phyloP scores from a whole-genome alignment of 2,797 vertebrate species.

The Anabacerthia variegaticeps region DNA sequence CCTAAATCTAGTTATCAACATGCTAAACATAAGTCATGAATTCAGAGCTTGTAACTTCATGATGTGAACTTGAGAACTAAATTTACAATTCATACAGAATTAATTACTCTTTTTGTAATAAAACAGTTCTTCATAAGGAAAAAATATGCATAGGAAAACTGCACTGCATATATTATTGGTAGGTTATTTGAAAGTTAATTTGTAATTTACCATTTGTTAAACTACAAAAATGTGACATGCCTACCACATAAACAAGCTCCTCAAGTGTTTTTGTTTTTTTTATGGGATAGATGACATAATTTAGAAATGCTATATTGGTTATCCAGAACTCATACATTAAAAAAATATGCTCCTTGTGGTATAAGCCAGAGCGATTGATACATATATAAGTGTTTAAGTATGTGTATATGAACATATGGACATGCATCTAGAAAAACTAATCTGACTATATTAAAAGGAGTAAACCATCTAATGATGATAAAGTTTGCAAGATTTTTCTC shows the following conservation, averaged over 20 bases:
- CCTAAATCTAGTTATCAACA: background rate
- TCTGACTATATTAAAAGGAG: background rate
- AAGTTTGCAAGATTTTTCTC: background rate
- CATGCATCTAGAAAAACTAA: background rate
- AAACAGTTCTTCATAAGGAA: background rate
- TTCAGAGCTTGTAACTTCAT: background rate
- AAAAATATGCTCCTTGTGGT: background rate
- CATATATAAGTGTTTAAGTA: background rate
- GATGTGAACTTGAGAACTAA: background rate
- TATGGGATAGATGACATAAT: background rate
- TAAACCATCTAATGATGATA: background rate
- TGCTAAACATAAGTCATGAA: background rate
- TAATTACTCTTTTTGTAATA: conserved; percentile 6
- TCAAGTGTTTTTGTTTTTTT: background rate
- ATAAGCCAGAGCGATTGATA: background rate
- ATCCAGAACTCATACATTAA: background rate
- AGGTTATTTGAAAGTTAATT: background rate
- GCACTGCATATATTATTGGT: background rate
- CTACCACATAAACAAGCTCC: background rate
- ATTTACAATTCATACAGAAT: conserved; percentile 11
- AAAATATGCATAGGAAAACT: conserved; percentile 9
- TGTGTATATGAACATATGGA: background rate
- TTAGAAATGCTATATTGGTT: background rate
- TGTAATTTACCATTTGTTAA: background rate
- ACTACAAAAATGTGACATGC: background rate